Evolutionary conservation across 2,888 invertebrate species (phyloP).

Genomic region (Sarcophaga subvicina): DNA sequence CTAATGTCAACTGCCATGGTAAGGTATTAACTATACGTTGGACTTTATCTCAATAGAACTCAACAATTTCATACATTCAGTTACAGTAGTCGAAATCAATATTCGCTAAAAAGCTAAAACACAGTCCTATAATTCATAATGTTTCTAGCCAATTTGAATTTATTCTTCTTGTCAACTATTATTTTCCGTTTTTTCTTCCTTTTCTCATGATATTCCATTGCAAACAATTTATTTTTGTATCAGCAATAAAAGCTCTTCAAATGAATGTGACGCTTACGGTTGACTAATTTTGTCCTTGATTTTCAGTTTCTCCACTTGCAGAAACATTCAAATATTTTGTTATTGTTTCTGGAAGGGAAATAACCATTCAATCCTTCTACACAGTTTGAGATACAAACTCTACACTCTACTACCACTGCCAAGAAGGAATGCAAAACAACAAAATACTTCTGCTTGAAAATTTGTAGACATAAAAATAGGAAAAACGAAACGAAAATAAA

Average conservation of each 20-base stretch:
- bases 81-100: too few relatives aligned
- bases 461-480: conserved; percentile 19
- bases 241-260: background rate
- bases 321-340: conserved; percentile 32
- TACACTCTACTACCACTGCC: background rate
- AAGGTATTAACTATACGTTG: too few relatives aligned
- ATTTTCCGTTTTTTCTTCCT: background rate
- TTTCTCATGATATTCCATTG: background rate
- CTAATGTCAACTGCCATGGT: too few relatives aligned
- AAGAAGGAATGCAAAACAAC: background rate
- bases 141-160: too few relatives aligned
- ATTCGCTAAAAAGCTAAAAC: too few relatives aligned
- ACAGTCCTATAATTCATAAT: too few relatives aligned
- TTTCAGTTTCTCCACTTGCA: conserved; percentile 4
- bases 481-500: background rate
- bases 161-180: too few relatives aligned
- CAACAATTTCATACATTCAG: too few relatives aligned
- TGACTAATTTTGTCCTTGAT: conserved; percentile 30
- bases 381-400: conserved; percentile 17
- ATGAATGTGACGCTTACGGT: conserved; percentile 22
- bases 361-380: conserved; percentile 39
- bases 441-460: background rate
- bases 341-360: background rate
- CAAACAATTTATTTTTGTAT: background rate
- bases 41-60: too few relatives aligned